Conservation (phyloP, 1,140 invertebrate species). For the Drosophila littoralis region DNA sequence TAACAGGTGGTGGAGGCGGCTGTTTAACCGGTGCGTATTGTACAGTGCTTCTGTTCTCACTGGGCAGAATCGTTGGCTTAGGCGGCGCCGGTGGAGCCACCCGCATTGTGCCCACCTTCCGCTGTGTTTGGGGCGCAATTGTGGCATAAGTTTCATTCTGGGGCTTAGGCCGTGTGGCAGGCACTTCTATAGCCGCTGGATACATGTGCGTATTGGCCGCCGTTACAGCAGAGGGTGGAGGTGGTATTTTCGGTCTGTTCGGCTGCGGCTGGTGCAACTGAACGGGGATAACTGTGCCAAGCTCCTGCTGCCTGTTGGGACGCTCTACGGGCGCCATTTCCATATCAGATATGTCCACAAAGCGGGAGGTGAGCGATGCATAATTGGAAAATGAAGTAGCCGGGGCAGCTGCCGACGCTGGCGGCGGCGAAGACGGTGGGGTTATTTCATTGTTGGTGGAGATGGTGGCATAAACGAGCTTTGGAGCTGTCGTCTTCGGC, state of each 20-base stretch:
- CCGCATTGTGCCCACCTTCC: conserved; percentile 62
- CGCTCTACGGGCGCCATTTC: conserved; percentile 32
- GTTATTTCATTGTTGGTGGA: conserved; percentile 64
- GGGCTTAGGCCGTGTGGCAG: conserved; percentile 12
- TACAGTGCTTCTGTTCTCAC: conserved; percentile 13
- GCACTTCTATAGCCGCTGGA: conserved; percentile 54
- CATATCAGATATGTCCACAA: conserved; percentile 62
- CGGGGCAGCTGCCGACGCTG: neutral
- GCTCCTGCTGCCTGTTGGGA: conserved; percentile 23
- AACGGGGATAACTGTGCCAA: conserved; percentile 52
- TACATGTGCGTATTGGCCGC: conserved; percentile 52
- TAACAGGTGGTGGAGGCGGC: conserved; percentile 35
- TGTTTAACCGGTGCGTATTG: conserved; percentile 32
- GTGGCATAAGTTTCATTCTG: conserved; percentile 55
- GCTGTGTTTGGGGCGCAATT: conserved; percentile 57
- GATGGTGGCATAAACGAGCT: conserved; percentile 70
- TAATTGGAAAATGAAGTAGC: conserved; percentile 54
- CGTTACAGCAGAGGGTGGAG: conserved; percentile 64
- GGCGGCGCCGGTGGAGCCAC: conserved; percentile 60
- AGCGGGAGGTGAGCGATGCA: conserved; percentile 56
- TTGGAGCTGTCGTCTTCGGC: conserved; percentile 14
- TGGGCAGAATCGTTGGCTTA: conserved; percentile 58
- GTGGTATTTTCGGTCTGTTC: conserved; percentile 53
- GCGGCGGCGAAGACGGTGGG: conserved; percentile 60
- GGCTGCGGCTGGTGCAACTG: conserved; percentile 41